A percentile compares a stretch with the other conserved stretches of the same genome.
Evolutionary conservation across 2,888 invertebrate species (phyloP).

Genomic region (Actias luna): DNA sequence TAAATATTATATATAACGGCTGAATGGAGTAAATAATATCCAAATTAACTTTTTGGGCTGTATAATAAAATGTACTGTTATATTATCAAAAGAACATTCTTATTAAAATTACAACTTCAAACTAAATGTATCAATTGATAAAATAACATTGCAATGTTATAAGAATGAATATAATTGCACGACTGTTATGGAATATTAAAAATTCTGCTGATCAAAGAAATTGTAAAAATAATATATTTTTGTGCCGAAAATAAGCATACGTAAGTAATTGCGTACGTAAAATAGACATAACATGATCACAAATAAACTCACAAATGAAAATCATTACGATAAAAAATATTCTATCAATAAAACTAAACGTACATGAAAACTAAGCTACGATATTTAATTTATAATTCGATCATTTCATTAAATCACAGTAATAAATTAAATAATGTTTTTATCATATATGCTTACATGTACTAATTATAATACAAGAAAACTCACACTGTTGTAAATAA

Average conservation of each 20-base stretch:
- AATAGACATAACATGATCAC: not conserved
- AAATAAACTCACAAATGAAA: not conserved
- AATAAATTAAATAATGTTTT: not conserved
- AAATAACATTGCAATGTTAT: too few species aligned
- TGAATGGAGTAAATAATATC: too few species aligned
- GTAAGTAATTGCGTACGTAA: not conserved
- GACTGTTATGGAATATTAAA: not conserved
- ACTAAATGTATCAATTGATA: not conserved
- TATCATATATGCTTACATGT: not conserved
- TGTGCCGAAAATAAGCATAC: not conserved
- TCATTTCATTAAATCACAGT: constrained; percentile 4
- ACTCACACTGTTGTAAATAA: not conserved
- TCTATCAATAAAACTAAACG: not conserved
- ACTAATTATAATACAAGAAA: not conserved
- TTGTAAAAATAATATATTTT: too few species aligned
- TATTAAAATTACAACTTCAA: not conserved
- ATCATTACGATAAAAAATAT: not conserved
- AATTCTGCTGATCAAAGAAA: not conserved
- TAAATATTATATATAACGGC: too few species aligned
- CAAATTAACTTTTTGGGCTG: too few species aligned
- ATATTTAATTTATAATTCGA: not conserved
- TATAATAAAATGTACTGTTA: not conserved
- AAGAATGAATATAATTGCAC: not conserved
- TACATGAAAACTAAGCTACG: not conserved
- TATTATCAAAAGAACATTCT: not conserved